Percentiles rank a stretch among this genome's conserved stretches.
Evolutionary conservation across 2,797 vertebrate species (phyloP).

Genomic region (Pogoniulus pusillus): DNA sequence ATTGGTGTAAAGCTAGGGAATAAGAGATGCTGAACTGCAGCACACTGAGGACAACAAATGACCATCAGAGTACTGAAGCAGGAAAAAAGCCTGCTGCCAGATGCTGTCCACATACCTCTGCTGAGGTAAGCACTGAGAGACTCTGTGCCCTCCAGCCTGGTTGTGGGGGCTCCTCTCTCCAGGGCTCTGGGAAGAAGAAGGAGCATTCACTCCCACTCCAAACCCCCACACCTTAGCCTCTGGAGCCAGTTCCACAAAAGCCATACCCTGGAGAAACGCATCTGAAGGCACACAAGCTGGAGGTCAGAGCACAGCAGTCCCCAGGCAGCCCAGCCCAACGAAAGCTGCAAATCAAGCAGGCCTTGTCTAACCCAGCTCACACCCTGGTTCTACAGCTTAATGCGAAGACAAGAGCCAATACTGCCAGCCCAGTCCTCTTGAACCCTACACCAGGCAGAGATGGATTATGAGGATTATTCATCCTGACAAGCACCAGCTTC

Average conservation of each 20-base stretch:
- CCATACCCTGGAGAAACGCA: neutral
- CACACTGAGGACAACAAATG: neutral
- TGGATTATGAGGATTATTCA: neutral
- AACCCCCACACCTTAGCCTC: neutral
- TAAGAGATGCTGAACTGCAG: conserved; percentile 2
- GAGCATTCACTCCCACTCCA: neutral
- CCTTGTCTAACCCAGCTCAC: neutral
- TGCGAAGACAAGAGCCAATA: neutral
- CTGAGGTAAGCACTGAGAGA: neutral
- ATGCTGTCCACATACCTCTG: neutral
- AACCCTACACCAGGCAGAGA: neutral
- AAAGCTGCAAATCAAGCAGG: neutral
- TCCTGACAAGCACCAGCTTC: neutral
- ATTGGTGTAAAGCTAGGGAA: neutral
- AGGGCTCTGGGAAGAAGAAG: neutral
- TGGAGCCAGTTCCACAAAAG: neutral
- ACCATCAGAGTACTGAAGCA: neutral
- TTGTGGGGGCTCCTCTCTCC: neutral
- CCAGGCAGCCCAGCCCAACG: neutral
- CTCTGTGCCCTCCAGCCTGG: neutral
- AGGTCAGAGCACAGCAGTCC: neutral
- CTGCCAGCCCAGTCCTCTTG: neutral
- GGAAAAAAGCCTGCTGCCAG: neutral
- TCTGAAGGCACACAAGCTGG: neutral
- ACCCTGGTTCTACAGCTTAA: neutral